These are phyloP conservation scores for Apamea crenata DNA, from an alignment of 2,888 invertebrate genomes.

Conservation along the genomic window DNA sequence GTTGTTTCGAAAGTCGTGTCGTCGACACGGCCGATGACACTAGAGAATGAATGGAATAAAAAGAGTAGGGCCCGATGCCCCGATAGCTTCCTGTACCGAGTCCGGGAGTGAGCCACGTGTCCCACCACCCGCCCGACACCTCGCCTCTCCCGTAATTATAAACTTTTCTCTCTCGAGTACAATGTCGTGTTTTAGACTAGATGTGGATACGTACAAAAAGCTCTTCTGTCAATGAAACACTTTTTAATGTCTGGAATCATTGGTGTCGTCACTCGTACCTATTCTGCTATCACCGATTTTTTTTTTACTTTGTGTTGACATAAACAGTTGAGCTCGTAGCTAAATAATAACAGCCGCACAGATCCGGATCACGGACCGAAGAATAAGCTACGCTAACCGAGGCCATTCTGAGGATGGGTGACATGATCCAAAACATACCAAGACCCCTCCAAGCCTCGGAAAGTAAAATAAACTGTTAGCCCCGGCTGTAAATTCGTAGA, in stretches of 20 bases:
- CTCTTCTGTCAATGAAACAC: conserved; percentile 25
- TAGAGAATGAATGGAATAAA: conserved; percentile 80
- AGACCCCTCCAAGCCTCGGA: background rate
- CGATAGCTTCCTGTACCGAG: conserved; percentile 81
- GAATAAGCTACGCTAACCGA: background rate
- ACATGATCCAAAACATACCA: background rate
- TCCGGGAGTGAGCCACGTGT: conserved; percentile 74
- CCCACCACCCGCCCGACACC: conserved; percentile 55
- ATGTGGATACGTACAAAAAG: conserved; percentile 32
- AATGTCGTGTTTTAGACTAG: conserved; percentile 31
- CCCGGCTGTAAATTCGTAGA: no score
- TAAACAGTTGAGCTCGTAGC: background rate
- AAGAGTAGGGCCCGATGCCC: conserved; percentile 69
- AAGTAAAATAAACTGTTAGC: background rate
- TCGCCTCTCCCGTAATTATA: conserved; percentile 75
- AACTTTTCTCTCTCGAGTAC: conserved; percentile 64
- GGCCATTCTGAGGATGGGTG: background rate
- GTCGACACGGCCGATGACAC: conserved; percentile 75
- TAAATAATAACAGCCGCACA: background rate
- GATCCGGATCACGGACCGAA: background rate
- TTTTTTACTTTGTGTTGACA: background rate
- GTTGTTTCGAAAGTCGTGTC: conserved; percentile 67
- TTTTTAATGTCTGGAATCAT: conserved; percentile 4
- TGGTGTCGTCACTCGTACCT: background rate
- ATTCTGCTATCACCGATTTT: background rate